Evolutionary conservation across 2,113 vertebrate species (phyloP), one percentile per base, ranked within the genome.

Genomic region (Lethenteron camtschaticum): DNA sequence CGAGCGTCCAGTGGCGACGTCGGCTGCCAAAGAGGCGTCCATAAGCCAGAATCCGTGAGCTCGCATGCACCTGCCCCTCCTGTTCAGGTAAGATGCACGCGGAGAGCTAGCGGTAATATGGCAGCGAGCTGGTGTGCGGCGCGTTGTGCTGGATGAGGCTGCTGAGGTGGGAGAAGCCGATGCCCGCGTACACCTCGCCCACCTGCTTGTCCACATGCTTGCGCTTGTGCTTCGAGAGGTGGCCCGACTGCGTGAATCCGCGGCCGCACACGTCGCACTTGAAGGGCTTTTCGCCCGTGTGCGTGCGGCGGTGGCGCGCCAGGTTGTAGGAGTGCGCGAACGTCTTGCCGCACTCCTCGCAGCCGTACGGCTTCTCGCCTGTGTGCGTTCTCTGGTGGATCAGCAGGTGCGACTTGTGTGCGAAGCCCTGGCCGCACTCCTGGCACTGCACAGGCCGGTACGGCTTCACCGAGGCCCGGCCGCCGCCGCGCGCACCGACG

Each of bases 361-460:
- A 66, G n/a, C n/a, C n/a, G 63, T 66, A 66, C 9, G 63, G 63
- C 63, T 66, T 66, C 63, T 66, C 63, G 24, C 63, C 63, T n/a
- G 63, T 66, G 63, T 66, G 63, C 63, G 63, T 66, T 24, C 63
- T n/a, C 10, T 66, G 63, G 63, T 66, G 63, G 63, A 66, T 66
- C 24, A 16, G 63, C 63, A 66, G 24, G 63, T 66, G 63, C 24
- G 63, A 66, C 63, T 66, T 66, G 63, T 66, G 63, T 11, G 63
- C 63, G 10, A 66, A 66, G 9, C n/a, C 9, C 24, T 66, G 63
- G n/a, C 63, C 63, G 10, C 63, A 66, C 63, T 66, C 63, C 63
- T 66, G 63, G 63, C 63, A 66, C 24, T 66, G 63, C 24, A 66
- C 63, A 9, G 63, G 63, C n/a, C 10, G 63, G n/a, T 24, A 24